A percentile compares a stretch with the other conserved stretches of the same genome.
Conservation (phyloP, 2,113 vertebrate species). For the Pholis gunnellus region DNA sequence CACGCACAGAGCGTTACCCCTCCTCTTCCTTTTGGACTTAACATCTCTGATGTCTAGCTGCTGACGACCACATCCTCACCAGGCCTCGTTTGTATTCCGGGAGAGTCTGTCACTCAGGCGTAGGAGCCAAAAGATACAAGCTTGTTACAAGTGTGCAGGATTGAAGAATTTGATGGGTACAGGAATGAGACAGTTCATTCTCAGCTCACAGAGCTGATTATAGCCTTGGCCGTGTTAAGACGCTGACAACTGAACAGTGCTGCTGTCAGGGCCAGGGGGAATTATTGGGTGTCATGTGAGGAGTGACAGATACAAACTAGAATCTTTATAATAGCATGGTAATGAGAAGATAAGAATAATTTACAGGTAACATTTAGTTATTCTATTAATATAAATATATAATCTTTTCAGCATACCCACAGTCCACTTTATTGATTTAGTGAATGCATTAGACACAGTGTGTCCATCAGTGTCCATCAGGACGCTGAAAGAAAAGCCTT, state of each 20-base stretch:
- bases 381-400: background rate
- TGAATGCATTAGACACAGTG: conserved; percentile 64
- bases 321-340: conserved; percentile 36
- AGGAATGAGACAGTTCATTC: conserved; percentile 63
- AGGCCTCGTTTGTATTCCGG: conserved; percentile 45
- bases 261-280: conserved; percentile 60
- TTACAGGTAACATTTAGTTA: conserved; percentile 21
- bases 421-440: conserved; percentile 66
- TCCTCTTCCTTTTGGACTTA: conserved; percentile 51
- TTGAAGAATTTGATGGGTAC: conserved; percentile 48
- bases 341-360: conserved; percentile 18
- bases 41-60: conserved; percentile 46
- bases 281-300: conserved; percentile 48
- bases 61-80: conserved; percentile 30
- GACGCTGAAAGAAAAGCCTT: conserved; percentile 6
- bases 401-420: conserved; percentile 39
- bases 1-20: conserved; percentile 49
- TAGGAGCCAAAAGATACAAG: conserved; percentile 36
- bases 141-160: conserved; percentile 27
- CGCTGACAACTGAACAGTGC: conserved; percentile 63
- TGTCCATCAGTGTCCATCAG: conserved; percentile 40
- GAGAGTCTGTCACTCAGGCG: conserved; percentile 32
- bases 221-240: conserved; percentile 50
- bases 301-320: conserved; percentile 48
- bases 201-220: conserved; percentile 70